These are phyloP conservation scores for Coelopa pilipes DNA, from an alignment of 2,888 invertebrate genomes.

Conservation along the genomic window DNA sequence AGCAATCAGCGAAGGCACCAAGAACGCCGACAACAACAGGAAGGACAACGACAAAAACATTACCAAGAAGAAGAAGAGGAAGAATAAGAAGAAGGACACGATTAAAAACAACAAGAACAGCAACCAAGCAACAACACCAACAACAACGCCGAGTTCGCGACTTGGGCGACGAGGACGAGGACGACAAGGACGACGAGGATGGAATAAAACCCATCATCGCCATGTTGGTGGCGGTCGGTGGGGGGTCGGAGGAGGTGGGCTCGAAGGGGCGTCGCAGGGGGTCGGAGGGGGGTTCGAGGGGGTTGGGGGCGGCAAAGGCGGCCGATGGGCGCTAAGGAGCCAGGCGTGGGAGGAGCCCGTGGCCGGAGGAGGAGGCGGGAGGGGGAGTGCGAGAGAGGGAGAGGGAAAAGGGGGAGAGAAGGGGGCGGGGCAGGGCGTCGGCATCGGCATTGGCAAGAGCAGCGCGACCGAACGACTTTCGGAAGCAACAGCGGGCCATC, in stretches of 20 bases:
- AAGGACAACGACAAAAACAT: slow-evolving; percentile 18
- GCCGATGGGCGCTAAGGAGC: slow-evolving; percentile 18
- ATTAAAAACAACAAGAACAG: neutral
- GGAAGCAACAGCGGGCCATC: neutral
- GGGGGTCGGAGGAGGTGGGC: no score
- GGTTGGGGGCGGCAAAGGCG: neutral
- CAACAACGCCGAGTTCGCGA: no score
- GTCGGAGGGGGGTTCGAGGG: neutral
- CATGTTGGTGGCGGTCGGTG: no score
- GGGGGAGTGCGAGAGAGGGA: neutral
- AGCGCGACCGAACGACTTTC: no score
- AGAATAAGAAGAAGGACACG: neutral
- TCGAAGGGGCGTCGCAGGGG: neutral
- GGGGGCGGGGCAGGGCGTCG: neutral
- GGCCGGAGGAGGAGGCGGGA: no score
- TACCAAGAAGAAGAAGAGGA: no score
- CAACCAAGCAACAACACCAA: neutral
- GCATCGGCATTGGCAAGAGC: neutral
- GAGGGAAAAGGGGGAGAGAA: slow-evolving; percentile 5
- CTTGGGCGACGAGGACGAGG: neutral
- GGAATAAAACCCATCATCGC: no score
- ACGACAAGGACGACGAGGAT: neutral
- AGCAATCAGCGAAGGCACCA: slow-evolving; percentile 32
- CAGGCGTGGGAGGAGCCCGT: no score
- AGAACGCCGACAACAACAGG: neutral